Evolutionary conservation across 2,888 invertebrate species (phyloP).

Genomic region (Aromia moschata): DNA sequence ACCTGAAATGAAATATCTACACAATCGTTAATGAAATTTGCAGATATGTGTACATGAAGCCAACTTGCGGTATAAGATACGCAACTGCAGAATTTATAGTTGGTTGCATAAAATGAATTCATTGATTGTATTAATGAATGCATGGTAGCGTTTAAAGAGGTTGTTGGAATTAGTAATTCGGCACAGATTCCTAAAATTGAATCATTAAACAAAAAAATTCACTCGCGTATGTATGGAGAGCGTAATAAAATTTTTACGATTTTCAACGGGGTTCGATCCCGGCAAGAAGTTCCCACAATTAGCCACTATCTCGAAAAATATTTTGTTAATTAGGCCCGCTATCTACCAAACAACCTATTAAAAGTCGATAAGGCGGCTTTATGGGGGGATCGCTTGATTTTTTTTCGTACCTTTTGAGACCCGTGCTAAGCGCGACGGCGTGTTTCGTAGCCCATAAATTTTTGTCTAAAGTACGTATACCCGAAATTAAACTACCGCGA

Average conservation of each 20-base stretch:
- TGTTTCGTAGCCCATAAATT: constrained; percentile 11
- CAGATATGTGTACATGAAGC: too few species aligned
- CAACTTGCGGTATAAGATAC: too few species aligned
- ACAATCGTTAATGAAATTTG: too few species aligned
- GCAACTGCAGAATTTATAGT: too few species aligned
- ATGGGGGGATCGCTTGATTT: constrained; percentile 11
- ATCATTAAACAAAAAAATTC: background rate
- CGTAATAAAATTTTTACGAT: constrained; percentile 12
- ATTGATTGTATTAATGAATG: too few species aligned
- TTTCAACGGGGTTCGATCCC: constrained; percentile 1
- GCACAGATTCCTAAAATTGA: background rate
- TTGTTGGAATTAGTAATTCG: too few species aligned
- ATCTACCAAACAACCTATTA: constrained; percentile 21
- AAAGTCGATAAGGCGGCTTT: constrained; percentile 11
- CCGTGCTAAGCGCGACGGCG: constrained; percentile 16
- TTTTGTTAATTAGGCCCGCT: constrained; percentile 15
- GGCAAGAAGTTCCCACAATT: constrained; percentile 17
- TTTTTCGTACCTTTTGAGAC: constrained; percentile 1
- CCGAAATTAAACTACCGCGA: constrained; percentile 5
- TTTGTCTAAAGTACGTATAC: constrained; percentile 3
- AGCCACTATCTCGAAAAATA: constrained; percentile 18
- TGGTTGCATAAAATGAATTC: too few species aligned
- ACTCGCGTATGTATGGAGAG: too few species aligned
- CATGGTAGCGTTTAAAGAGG: too few species aligned
- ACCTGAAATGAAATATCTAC: too few species aligned